These are phyloP conservation scores for Mechanitis mazaeus DNA, from an alignment of 2,888 invertebrate genomes.

Conservation along the genomic window DNA sequence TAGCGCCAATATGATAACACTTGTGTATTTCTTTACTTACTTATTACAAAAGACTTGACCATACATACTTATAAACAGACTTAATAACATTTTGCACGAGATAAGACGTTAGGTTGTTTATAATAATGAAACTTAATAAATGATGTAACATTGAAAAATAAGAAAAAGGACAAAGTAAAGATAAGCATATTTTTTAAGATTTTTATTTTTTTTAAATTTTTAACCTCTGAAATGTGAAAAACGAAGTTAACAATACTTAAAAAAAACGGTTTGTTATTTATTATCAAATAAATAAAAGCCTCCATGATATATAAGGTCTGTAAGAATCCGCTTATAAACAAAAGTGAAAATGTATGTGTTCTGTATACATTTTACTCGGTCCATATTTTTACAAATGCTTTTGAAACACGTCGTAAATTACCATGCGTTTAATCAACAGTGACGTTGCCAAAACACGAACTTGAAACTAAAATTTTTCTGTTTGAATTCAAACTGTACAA, in stretches of 20 bases:
- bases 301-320: not conserved
- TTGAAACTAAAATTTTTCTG: slow-evolving; percentile 5
- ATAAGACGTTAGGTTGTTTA: not conserved
- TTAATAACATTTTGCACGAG: not conserved
- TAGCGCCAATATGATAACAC: slow-evolving; percentile 38
- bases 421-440: slow-evolving; percentile 18
- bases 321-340: slow-evolving; percentile 1
- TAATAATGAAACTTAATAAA: not conserved
- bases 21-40: not conserved
- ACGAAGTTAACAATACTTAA: not conserved
- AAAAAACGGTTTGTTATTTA: not conserved
- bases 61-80: not conserved
- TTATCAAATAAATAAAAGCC: not conserved
- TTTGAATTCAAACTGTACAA: too few species aligned
- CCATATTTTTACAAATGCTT: slow-evolving; percentile 16
- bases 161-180: too few species aligned
- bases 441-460: slow-evolving; percentile 18
- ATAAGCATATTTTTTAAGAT: not conserved
- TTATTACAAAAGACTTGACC: not conserved
- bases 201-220: not conserved
- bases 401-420: slow-evolving; percentile 19
- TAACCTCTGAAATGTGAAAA: not conserved
- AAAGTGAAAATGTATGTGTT: slow-evolving; percentile 12
- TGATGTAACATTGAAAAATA: not conserved
- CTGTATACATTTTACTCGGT: slow-evolving; percentile 7